Evolutionary conservation across 2,797 vertebrate species (phyloP), one percentile per base, ranked within the genome.

Genomic region (Botia kubotai): DNA sequence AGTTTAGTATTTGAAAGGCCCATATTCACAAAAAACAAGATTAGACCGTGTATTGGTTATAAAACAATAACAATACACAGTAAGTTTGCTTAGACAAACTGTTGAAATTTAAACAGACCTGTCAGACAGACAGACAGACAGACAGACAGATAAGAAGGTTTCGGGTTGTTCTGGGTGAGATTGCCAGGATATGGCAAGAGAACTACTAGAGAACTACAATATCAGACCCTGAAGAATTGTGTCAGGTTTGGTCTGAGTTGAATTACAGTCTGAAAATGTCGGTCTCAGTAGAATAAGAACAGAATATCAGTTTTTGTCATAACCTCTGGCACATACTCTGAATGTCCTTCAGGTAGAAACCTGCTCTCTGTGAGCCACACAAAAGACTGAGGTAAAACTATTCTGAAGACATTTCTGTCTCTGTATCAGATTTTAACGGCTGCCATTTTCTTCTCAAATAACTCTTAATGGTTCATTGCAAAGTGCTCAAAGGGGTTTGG

Each of bases 401-500:
- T 71, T 79, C 11, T 33, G 36, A 29, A 46, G 43, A 17, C 21
- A 68, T 52, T 36, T 77, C 53, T 29, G 52, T n/a, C n/a, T 19
- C 21, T 46, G 16, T 60, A 60, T 60, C 11, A 43, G 52, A 72
- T 75, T 55, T 58, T 65, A 82, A 70, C 23, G 70, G 68, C 48
- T 53, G 52, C 60, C 76, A 19, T 68, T 79, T 82, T 71, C 77
- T 74, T 72, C 65, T 52, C 60, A 53, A 83, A 69, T 82, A 52
- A 77, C 70, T 71, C 62, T 65, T 76, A 84, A 72, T 79, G 43
- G 79, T 84, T 82, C 70, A 48, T 50, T 68, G 36, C 36, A 14
- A 14, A 85, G 50, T 53, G n/a, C 50, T 71, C 67, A 73, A 84
- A 82, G 33, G 48, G 58, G 19, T 79, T 82, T 82, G 76, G 55